These are phyloP conservation scores for Morone chrysops DNA, from an alignment of 2,113 vertebrate species.

Conservation along the genomic window DNA sequence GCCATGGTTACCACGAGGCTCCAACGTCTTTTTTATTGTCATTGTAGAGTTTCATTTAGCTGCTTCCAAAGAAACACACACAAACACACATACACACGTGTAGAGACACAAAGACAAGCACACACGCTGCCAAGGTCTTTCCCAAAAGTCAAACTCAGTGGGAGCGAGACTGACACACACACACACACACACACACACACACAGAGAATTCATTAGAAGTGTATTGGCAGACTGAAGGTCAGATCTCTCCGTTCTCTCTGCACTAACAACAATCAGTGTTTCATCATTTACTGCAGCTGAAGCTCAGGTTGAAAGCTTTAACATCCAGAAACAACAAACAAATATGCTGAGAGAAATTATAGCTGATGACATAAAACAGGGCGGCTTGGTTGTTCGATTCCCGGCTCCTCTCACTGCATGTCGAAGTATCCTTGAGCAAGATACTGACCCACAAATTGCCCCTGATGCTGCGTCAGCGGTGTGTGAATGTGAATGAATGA, in stretches of 20 bases:
- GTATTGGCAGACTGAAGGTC: conserved; percentile 5
- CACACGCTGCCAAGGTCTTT: conserved; percentile 36
- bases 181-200: conserved; percentile 11
- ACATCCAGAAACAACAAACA: not conserved
- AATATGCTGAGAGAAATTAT: not conserved
- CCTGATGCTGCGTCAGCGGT: no score
- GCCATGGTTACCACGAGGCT: conserved; percentile 35
- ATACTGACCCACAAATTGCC: no score
- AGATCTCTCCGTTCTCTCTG: not conserved
- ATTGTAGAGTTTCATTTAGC: conserved; percentile 20
- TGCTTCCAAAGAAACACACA: conserved; percentile 18
- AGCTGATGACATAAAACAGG: no score
- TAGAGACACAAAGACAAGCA: conserved; percentile 4
- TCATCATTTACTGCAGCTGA: conserved; percentile 26
- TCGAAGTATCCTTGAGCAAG: no score
- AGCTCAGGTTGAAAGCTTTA: not conserved
- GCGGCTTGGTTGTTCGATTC: no score
- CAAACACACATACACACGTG: conserved; percentile 20
- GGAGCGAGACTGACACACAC: not conserved
- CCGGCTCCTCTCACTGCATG: no score
- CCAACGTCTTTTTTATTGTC: conserved; percentile 17
- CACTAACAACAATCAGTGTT: conserved; percentile 50
- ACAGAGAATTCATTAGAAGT: not conserved
- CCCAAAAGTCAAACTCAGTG: conserved; percentile 38
- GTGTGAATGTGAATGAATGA: no score